A percentile compares a stretch with the other conserved stretches of the same genome.
These are phyloP conservation scores for Drosophila kurseongensis DNA, from an alignment of 1,140 invertebrate genomes.

Conservation along the genomic window DNA sequence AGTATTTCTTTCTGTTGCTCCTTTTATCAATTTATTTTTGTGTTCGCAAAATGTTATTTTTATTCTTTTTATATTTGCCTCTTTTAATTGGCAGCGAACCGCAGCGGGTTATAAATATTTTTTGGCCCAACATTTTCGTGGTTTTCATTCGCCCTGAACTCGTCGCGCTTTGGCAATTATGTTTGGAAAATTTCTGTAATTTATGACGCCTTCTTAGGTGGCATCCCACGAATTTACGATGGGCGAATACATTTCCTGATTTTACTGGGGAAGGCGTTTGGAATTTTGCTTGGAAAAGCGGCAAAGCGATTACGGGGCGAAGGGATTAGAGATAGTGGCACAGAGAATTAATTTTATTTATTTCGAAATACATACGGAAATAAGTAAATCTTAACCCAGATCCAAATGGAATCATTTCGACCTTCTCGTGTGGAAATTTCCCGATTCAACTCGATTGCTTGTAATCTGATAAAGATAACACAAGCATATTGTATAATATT, in stretches of 20 bases:
- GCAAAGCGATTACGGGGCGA: neutral
- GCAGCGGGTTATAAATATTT: slow-evolving; percentile 63
- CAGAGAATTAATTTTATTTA: neutral
- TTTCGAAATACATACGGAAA: neutral
- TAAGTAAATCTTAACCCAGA: neutral
- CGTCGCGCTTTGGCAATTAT: slow-evolving; percentile 56
- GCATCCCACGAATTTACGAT: slow-evolving; percentile 38
- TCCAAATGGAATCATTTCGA: neutral
- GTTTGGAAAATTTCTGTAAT: slow-evolving; percentile 49
- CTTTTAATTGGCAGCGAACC: slow-evolving; percentile 59
- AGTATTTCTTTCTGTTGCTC: slow-evolving; percentile 49
- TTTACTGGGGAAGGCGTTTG: slow-evolving; percentile 17
- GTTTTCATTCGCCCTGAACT: slow-evolving; percentile 45
- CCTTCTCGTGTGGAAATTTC: slow-evolving; percentile 6
- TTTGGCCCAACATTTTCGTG: slow-evolving; percentile 56
- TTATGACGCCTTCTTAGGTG: slow-evolving; percentile 47
- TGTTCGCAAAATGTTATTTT: slow-evolving; percentile 13
- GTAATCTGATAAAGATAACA: slow-evolving; percentile 18
- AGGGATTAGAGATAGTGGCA: neutral
- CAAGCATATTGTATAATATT: slow-evolving; percentile 22
- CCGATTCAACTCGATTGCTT: slow-evolving; percentile 11
- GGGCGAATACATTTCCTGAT: slow-evolving; percentile 35
- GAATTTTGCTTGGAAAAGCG: slow-evolving; percentile 1
- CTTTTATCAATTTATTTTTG: slow-evolving; percentile 48
- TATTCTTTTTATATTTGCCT: slow-evolving; percentile 38